Base-by-base conservation (phyloP, 1,140 invertebrate genomes). In the Thaumetopoea pityocampa region DNA sequence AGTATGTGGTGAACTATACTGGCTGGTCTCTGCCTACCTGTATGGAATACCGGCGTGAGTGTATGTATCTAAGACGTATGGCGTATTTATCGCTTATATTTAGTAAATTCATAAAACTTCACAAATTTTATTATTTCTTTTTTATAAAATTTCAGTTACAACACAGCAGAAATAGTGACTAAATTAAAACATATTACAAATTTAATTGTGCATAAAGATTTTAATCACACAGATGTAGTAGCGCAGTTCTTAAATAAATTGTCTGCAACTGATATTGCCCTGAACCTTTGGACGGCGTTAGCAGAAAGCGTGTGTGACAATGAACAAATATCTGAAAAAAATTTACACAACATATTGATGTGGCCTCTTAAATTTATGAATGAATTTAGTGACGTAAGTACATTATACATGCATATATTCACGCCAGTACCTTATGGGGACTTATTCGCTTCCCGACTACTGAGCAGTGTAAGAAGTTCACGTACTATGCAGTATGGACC, bases 211-310 rank as follows among this genome's bases (percentile, higher is more conserved):
- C 7, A 59, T 12, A 43, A 56, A 30, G 27, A 5, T 19, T 16
- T 1, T 24, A 20, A 42, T 30, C 24, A 9, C 37, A 15, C 32
- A 56, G 29, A 36, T 16, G 11, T 37, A 5, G 36, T 63, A 28
- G 46, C 62, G 3, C 52, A 22, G 30, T 9, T 65, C 8, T 29
- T 72, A 6, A 54, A 55, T 11, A 30, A 38, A 9, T 33, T 63
- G 2, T 23, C 58, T 2, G 9, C 34, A 19, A 61, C 49, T 26
- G 49, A 62, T 20, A 60, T 44, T 20, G 36, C 51, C 1, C 30
- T 76, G 0, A 40, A 48, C 1, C 5, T 78, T 17, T 79, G 72
- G 71, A 65, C 52, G 0, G 51, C 69, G 1, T 22, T 76, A 5
- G 44, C 56, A 10, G 51, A 72, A 30, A 50, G 52, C n/a, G 38